Base-by-base conservation (phyloP, 2,113 vertebrate species). In the Vulpes lagopus region DNA sequence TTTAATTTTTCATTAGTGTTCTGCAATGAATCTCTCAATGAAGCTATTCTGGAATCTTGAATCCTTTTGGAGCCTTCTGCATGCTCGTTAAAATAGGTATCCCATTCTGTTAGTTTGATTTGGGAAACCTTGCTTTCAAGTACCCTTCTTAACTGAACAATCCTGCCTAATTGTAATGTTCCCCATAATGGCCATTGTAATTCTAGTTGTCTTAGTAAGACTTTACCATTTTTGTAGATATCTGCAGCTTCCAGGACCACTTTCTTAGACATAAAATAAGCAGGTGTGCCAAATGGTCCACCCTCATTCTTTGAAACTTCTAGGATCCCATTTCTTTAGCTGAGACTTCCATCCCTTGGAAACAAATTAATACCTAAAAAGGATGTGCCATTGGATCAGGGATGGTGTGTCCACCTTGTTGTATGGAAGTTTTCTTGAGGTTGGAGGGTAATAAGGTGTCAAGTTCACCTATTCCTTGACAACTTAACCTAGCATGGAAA, bases 21-120 rank as follows among this genome's bases (percentile, higher is more conserved):
- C 57, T 69, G 35, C 16, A 59, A 11, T 19, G 8, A 49, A 27
- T 57, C 62, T 69, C 67, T 22, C 15, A 23, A 1, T n/a, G n/a
- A 95, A 65, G 25, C 25, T 15, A 20, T 74, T 89, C 65, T 83
- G 59, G n/a, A 95, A 76, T 27, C 27, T 7, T 60, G 11, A 95
- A 16, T 15, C n/a, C 43, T 76, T n/a, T 32, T n/a, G 35, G 49
- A 90, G 22, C 20, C 79, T 64, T 49, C 67, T 76, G 49, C 27
- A 27, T 76, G 79, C 49, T 51, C 57, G n/a, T 43, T 65, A n/a
- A 95, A 90, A 57, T 76, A n/a, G 64, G 8, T n/a, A 38, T 60
- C 35, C 38, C 35, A n/a, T 76, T 57, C 49, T 90, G 10, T 83
- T 73, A 53, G 59, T 35, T 67, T 38, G 35, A 65, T n/a, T 49